These are phyloP conservation scores for Ursus arctos DNA, from an alignment of 2,113 vertebrate species.

Conservation along the genomic window DNA sequence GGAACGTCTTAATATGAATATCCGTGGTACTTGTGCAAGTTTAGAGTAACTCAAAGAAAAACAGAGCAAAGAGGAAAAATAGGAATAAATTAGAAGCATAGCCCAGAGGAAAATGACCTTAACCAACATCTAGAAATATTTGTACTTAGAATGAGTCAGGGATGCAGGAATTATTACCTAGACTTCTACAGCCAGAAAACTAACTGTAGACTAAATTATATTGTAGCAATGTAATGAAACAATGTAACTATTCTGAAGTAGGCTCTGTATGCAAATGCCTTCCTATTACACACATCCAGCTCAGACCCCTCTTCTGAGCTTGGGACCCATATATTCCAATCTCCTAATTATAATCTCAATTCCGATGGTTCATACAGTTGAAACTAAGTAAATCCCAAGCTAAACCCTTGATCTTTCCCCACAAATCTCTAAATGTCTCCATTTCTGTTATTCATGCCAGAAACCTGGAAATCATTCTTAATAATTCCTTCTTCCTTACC, in stretches of 20 bases:
- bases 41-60: neutral
- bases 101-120: conserved; percentile 51
- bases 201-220: conserved; percentile 16
- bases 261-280: conserved; percentile 23
- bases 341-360: neutral
- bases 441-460: neutral
- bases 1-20: conserved; percentile 33
- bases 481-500: neutral
- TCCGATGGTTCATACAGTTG: neutral
- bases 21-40: neutral
- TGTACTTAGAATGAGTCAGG: conserved; percentile 41
- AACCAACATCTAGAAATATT: conserved; percentile 57
- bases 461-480: conserved; percentile 31
- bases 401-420: neutral
- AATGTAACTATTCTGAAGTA: neutral
- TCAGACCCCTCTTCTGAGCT: neutral
- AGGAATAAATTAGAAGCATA: conserved; percentile 46
- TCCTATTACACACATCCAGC: neutral
- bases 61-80: neutral
- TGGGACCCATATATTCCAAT: neutral
- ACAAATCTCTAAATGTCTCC: neutral
- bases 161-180: conserved; percentile 46
- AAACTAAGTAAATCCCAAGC: neutral
- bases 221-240: neutral
- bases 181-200: conserved; percentile 37